Conservation (phyloP, 2,113 vertebrate species). For the Notechis scutatus region DNA sequence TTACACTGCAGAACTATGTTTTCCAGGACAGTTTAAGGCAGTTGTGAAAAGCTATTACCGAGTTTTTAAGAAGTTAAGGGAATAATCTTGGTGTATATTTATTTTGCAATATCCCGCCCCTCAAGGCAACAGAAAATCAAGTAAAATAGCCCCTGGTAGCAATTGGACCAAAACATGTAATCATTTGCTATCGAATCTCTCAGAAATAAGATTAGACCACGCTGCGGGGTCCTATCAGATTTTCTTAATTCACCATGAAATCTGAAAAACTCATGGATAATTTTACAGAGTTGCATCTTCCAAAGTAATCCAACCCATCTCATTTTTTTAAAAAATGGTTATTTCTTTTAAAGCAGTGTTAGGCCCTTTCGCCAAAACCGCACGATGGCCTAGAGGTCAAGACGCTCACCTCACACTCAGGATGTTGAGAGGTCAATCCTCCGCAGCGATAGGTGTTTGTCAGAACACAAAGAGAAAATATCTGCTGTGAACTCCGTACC, state of each 20-base stretch:
- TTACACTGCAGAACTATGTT: slow-evolving; percentile 33
- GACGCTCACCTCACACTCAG: too few relatives aligned
- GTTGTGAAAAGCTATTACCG: slow-evolving; percentile 37
- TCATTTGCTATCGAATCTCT: not conserved
- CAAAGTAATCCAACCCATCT: not conserved
- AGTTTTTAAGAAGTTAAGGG: slow-evolving; percentile 34
- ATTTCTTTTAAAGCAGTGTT: not conserved
- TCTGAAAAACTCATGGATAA: not conserved
- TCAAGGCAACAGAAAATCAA: not conserved
- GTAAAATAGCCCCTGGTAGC: not conserved
- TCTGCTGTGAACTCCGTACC: too few relatives aligned
- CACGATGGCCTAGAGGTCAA: too few relatives aligned
- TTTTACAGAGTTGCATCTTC: not conserved
- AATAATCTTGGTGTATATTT: slow-evolving; percentile 9
- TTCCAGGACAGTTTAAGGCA: slow-evolving; percentile 41
- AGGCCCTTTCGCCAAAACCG: not conserved
- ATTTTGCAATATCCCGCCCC: not conserved
- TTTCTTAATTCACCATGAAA: not conserved
- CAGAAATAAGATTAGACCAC: not conserved
- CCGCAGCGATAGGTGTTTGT: too few relatives aligned
- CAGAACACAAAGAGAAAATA: too few relatives aligned
- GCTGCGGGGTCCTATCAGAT: not conserved
- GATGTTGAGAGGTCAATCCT: too few relatives aligned
- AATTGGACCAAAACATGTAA: not conserved
- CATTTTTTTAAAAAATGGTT: not conserved